These are phyloP conservation scores for Leptoclinus maculatus DNA, from an alignment of 2,797 vertebrate species.

Conservation along the genomic window DNA sequence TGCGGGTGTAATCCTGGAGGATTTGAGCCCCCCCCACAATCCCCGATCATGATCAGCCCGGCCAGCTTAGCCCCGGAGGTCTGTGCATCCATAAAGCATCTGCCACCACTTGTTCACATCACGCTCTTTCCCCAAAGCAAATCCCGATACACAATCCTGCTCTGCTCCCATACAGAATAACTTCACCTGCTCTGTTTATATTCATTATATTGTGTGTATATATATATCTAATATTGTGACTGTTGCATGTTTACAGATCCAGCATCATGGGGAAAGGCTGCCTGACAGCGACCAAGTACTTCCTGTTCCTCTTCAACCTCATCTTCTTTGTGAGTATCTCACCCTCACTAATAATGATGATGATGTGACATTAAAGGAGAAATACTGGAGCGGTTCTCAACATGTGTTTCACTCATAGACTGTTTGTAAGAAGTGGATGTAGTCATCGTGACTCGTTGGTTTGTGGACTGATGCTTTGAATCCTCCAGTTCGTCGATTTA, in stretches of 20 bases:
- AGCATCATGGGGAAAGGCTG: slow-evolving; percentile 83
- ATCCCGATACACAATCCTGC: background rate
- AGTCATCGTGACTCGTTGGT: no score
- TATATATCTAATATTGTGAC: background rate
- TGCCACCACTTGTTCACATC: slow-evolving; percentile 41
- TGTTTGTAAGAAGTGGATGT: no score
- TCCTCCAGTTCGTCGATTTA: no score
- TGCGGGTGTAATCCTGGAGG: slow-evolving; percentile 63
- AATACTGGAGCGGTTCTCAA: background rate
- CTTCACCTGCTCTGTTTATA: background rate
- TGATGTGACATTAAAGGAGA: background rate
- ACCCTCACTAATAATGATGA: no score
- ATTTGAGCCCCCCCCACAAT: slow-evolving; percentile 28
- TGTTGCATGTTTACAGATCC: slow-evolving; percentile 47
- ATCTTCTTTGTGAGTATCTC: slow-evolving; percentile 85
- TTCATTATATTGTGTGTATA: background rate
- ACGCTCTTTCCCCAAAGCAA: slow-evolving; percentile 2
- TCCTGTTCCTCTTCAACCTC: slow-evolving; percentile 87
- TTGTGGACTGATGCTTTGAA: no score
- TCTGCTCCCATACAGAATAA: background rate
- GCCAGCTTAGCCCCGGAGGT: slow-evolving; percentile 44
- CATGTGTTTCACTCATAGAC: no score
- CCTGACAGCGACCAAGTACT: slow-evolving; percentile 83
- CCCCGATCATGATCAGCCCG: slow-evolving; percentile 35
- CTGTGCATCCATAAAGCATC: slow-evolving; percentile 44